Conservation (phyloP, 2,797 vertebrate species). For the Sebastes ruberrimus region DNA sequence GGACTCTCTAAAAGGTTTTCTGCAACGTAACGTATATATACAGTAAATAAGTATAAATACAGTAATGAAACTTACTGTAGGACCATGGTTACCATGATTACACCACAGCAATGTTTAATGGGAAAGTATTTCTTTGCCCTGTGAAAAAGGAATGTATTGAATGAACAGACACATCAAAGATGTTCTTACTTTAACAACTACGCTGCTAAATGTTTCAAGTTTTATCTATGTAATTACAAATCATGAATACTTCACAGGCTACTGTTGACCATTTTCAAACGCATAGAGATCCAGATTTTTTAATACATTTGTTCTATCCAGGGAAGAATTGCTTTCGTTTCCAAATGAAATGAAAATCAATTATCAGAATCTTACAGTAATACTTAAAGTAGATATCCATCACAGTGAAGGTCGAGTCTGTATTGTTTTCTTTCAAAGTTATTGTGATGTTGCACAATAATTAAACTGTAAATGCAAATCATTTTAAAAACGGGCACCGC, state of each 20-base stretch:
- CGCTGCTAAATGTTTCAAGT: neutral
- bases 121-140: slow-evolving; percentile 5
- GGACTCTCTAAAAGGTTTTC: slow-evolving; percentile 24
- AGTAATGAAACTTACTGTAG: neutral
- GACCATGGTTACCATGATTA: neutral
- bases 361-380: neutral
- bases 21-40: neutral
- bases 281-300: neutral
- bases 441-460: neutral
- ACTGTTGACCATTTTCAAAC: neutral
- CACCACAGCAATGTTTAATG: neutral
- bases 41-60: slow-evolving; percentile 4
- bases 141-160: neutral
- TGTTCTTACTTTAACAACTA: neutral
- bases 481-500: too few species aligned
- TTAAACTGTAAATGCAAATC: too few species aligned
- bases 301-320: neutral
- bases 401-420: neutral
- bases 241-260: neutral
- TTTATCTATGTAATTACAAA: neutral
- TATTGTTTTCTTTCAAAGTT: neutral
- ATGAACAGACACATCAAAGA: neutral
- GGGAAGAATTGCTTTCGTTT: neutral
- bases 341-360: neutral
- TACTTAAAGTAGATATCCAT: neutral